Percentiles rank a stretch among this genome's conserved stretches.
Evolutionary conservation across 2,113 vertebrate genomes (phyloP).

Genomic region (Leucopsar rothschildi): DNA sequence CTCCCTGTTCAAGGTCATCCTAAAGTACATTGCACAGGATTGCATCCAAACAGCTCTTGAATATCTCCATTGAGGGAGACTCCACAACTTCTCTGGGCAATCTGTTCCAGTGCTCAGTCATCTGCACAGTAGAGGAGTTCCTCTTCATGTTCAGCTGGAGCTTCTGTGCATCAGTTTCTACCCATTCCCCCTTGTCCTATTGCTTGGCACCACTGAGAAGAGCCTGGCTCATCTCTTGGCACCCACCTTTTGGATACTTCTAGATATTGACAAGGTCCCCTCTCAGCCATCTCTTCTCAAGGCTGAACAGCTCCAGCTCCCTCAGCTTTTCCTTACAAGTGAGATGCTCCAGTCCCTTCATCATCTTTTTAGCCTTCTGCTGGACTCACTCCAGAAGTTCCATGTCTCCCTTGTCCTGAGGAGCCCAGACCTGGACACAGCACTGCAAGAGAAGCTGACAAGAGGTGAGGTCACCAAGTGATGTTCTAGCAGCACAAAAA

Average conservation of each 20-base stretch:
- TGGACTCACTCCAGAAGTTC: background rate
- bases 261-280: background rate
- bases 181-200: background rate
- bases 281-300: background rate
- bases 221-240: background rate
- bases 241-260: background rate
- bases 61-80: background rate
- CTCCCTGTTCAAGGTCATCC: background rate
- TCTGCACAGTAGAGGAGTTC: rapidly evolving
- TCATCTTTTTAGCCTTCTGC: too few relatives aligned
- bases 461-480: background rate
- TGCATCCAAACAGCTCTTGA: background rate
- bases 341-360: background rate
- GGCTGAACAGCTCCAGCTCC: background rate
- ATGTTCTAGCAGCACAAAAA: background rate
- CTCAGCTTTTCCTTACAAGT: background rate
- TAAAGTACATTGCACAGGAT: background rate
- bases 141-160: background rate
- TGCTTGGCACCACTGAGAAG: background rate
- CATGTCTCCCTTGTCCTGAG: background rate
- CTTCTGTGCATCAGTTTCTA: background rate
- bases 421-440: background rate
- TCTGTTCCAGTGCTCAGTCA: background rate
- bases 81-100: background rate
- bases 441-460: background rate